A percentile compares a stretch with the other conserved stretches of the same genome.
Conservation (phyloP, 2,113 vertebrate species). For the Pithys albifrons region DNA sequence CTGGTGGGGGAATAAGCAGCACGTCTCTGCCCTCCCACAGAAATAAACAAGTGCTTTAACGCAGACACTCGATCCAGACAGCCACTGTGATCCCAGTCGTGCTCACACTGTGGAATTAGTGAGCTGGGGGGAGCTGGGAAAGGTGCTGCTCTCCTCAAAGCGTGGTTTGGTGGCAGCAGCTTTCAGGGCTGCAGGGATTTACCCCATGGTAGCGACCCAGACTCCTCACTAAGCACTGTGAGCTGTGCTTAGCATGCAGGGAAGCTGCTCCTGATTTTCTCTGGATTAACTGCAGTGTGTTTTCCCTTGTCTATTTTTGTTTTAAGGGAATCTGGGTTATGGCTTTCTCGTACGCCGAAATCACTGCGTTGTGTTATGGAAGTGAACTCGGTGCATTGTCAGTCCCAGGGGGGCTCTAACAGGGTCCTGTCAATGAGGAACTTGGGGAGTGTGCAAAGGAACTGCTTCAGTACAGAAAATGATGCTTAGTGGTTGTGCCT, state of each 20-base stretch:
- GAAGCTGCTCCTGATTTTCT: conserved; percentile 16
- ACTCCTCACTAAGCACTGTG: accelerated
- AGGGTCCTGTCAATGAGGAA: neutral
- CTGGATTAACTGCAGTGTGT: neutral
- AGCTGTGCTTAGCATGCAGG: neutral
- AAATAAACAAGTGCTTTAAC: neutral
- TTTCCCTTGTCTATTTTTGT: conserved; percentile 7
- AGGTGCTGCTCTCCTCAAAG: neutral
- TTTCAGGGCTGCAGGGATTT: neutral
- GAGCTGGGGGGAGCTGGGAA: neutral
- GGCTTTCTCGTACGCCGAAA: neutral
- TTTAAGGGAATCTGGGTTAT: conserved; percentile 27
- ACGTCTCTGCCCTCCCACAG: accelerated
- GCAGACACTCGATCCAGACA: neutral
- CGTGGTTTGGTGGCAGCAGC: neutral
- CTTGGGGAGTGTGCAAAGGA: neutral
- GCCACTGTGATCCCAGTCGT: neutral
- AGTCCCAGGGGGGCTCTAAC: neutral
- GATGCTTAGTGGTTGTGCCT: neutral
- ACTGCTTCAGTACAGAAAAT: neutral
- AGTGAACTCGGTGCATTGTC: accelerated
- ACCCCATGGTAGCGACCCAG: neutral
- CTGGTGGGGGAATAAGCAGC: neutral
- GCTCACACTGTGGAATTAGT: accelerated
- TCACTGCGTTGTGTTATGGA: neutral